A percentile compares a stretch with the other conserved stretches of the same genome.
Evolutionary conservation across 2,888 invertebrate genomes (phyloP).

Genomic region (Phaedon cochleariae): DNA sequence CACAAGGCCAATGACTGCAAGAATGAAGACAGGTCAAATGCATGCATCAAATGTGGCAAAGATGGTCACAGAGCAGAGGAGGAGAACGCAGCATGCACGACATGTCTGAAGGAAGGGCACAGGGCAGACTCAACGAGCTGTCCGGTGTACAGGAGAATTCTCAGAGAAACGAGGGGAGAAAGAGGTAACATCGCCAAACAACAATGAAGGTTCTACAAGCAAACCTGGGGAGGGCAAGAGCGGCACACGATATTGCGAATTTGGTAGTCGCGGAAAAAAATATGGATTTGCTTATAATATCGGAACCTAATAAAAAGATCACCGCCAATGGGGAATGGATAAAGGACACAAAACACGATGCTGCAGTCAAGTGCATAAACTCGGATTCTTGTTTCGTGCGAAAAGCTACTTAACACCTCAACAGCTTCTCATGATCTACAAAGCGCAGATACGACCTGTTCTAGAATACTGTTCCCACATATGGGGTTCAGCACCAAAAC

Average conservation of each 20-base stretch:
- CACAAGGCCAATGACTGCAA: conserved; percentile 15
- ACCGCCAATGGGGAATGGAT: not conserved
- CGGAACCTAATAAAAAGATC: conserved; percentile 7
- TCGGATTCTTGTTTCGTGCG: too few relatives aligned
- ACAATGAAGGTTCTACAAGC: not conserved
- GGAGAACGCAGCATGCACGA: not conserved
- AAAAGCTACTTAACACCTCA: too few relatives aligned
- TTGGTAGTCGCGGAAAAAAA: not conserved
- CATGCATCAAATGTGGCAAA: conserved; percentile 16
- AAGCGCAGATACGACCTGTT: too few relatives aligned
- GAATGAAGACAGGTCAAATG: conserved; percentile 3
- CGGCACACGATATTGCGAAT: conserved; percentile 4
- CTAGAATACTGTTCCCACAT: too few relatives aligned
- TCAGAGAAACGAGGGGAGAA: not conserved
- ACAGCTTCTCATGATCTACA: too few relatives aligned
- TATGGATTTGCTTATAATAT: conserved; percentile 6
- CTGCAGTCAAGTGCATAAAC: not conserved
- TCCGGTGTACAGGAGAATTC: not conserved
- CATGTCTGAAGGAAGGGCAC: conserved; percentile 8
- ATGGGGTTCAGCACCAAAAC: too few relatives aligned
- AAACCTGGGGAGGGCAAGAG: not conserved
- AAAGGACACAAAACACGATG: not conserved
- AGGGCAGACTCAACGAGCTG: not conserved
- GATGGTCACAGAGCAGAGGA: conserved; percentile 11
- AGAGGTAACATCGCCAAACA: too few relatives aligned